phyloP scores from a whole-genome alignment of 2,113 vertebrate species.

The Desmodus rotundus region DNA sequence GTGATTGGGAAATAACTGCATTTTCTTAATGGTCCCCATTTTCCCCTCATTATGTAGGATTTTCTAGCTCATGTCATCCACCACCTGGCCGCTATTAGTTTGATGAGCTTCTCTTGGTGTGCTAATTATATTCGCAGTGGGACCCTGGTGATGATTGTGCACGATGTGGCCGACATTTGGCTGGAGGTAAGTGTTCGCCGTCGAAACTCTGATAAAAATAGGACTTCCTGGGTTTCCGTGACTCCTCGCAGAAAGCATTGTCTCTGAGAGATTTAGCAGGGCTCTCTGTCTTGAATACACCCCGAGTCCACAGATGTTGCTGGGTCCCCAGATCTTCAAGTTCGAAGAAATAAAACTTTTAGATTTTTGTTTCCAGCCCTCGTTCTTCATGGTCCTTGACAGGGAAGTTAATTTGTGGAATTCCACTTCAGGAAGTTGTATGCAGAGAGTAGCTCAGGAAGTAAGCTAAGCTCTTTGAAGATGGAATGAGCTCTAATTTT shows the following conservation, averaged over 20 bases:
- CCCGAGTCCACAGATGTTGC: not conserved
- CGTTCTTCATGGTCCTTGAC: not conserved
- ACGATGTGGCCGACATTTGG: conserved; percentile 92
- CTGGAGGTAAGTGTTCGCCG: conserved; percentile 86
- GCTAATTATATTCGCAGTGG: conserved; percentile 93
- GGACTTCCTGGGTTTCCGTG: not conserved
- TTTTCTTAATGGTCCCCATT: conserved; percentile 17
- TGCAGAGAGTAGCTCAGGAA: not conserved
- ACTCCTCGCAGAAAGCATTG: not conserved
- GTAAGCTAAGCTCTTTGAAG: not conserved
- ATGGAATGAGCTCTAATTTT: not conserved
- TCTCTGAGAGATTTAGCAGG: not conserved
- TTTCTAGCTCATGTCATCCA: conserved; percentile 93
- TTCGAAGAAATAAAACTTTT: not conserved
- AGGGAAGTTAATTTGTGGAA: not conserved
- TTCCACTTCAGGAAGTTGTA: not conserved
- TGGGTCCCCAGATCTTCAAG: not conserved
- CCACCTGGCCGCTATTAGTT: conserved; percentile 89
- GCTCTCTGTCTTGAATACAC: not conserved
- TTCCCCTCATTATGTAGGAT: conserved; percentile 81
- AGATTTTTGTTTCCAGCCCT: not conserved
- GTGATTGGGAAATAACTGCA: not conserved
- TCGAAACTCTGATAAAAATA: not conserved
- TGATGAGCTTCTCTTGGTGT: conserved; percentile 94
- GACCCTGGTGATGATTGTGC: conserved; percentile 90